Conservation (phyloP, 2,797 vertebrate genomes). For the Okamejei kenojei region DNA sequence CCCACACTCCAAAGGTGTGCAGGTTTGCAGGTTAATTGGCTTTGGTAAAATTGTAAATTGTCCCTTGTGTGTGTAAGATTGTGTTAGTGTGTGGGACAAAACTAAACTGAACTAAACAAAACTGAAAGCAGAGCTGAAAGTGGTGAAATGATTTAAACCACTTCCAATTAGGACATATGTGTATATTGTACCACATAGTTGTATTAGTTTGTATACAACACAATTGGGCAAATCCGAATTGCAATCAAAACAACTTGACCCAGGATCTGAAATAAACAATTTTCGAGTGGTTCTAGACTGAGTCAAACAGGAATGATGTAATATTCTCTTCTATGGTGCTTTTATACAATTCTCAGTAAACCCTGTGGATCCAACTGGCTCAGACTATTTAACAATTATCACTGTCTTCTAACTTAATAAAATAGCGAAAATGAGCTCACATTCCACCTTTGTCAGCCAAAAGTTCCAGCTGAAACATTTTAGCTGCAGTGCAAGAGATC, state of each 20-base stretch:
- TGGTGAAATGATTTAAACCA: no score
- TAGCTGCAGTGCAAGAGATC: not conserved
- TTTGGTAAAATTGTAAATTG: no score
- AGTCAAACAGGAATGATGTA: not conserved
- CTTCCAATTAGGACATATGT: not conserved
- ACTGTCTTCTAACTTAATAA: not conserved
- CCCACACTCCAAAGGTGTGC: no score
- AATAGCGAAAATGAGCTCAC: not conserved
- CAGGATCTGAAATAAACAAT: not conserved
- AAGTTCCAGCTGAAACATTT: not conserved
- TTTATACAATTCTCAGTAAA: not conserved
- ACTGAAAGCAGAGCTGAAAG: no score
- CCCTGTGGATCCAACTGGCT: not conserved
- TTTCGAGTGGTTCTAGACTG: not conserved
- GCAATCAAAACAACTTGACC: not conserved
- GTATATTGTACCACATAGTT: not conserved
- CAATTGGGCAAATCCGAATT: not conserved
- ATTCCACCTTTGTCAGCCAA: not conserved
- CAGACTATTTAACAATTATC: constrained; percentile 1
- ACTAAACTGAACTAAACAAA: no score
- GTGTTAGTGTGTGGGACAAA: no score
- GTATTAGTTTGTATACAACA: not conserved
- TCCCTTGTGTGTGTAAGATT: no score
- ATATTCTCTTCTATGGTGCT: not conserved
- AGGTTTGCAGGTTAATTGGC: no score